Evolutionary conservation across 2,113 vertebrate genomes (phyloP).

Genomic region (Odobenus rosmarus): DNA sequence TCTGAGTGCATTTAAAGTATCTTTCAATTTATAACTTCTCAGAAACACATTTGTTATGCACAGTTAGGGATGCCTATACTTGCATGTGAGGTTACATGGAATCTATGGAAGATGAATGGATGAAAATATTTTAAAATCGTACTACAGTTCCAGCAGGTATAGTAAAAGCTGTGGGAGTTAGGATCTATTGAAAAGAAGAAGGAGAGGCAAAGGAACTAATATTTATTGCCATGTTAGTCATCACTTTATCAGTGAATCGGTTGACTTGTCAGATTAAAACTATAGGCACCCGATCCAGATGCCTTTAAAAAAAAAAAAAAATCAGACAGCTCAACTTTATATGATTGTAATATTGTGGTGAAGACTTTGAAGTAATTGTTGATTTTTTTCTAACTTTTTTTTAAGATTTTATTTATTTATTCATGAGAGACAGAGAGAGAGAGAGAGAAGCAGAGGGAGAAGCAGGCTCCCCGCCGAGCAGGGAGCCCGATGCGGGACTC

Average conservation of each 20-base stretch:
- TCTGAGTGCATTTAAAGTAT: background rate
- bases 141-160: background rate
- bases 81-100: background rate
- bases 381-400: background rate
- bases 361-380: constrained; percentile 31
- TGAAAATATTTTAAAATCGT: background rate
- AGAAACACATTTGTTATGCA: background rate
- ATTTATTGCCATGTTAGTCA: background rate
- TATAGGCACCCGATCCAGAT: background rate
- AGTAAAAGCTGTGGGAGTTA: background rate
- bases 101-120: background rate
- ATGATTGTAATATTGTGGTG: background rate
- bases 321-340: background rate
- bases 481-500: too few relatives aligned
- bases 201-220: background rate
- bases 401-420: too few relatives aligned
- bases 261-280: background rate
- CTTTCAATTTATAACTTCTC: background rate
- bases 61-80: background rate
- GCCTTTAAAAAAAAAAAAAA: background rate
- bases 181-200: background rate
- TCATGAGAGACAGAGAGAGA: too few relatives aligned
- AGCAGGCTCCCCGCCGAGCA: too few relatives aligned
- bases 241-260: background rate
- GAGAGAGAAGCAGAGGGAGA: too few relatives aligned